Evolutionary conservation across 1,140 invertebrate species (phyloP).

Genomic region (Micrasema longulum): DNA sequence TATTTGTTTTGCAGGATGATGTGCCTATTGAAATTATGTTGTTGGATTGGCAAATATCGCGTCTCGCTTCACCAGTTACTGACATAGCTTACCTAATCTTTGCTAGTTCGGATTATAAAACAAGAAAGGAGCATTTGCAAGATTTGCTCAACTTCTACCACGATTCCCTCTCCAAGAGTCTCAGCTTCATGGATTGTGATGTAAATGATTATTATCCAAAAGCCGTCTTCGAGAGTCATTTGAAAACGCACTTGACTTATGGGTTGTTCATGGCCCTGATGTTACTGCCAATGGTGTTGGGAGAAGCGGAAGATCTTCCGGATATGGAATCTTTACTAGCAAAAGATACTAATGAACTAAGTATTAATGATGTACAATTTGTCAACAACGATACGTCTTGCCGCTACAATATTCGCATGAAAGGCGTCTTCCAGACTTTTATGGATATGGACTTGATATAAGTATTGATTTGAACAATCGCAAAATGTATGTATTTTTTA

Average conservation of each 20-base stretch:
- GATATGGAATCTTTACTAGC: slow-evolving; percentile 39
- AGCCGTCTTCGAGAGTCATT: slow-evolving; percentile 55
- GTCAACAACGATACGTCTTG: slow-evolving; percentile 8
- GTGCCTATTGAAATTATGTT: slow-evolving; percentile 57
- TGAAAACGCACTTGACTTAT: slow-evolving; percentile 44
- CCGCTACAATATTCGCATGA: slow-evolving; percentile 19
- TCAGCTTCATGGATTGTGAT: slow-evolving; percentile 60
- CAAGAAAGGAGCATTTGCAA: slow-evolving; percentile 58
- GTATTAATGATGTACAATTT: slow-evolving; percentile 4
- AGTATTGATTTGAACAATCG: no score
- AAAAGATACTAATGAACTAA: slow-evolving; percentile 25
- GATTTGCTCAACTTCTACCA: slow-evolving; percentile 70
- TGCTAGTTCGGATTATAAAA: slow-evolving; percentile 58
- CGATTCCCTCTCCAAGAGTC: slow-evolving; percentile 61
- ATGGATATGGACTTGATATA: slow-evolving; percentile 10
- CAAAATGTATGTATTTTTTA: no score
- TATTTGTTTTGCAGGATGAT: slow-evolving; percentile 41
- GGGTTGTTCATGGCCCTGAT: slow-evolving; percentile 42
- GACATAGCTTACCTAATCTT: slow-evolving; percentile 66
- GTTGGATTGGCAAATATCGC: slow-evolving; percentile 63
- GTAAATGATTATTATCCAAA: slow-evolving; percentile 53
- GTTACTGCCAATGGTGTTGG: slow-evolving; percentile 38
- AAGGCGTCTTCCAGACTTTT: slow-evolving; percentile 16
- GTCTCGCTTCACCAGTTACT: slow-evolving; percentile 60
- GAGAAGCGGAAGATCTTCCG: slow-evolving; percentile 43